Conservation (phyloP, 2,797 vertebrate species). For the Sphenopsis melanotis region DNA sequence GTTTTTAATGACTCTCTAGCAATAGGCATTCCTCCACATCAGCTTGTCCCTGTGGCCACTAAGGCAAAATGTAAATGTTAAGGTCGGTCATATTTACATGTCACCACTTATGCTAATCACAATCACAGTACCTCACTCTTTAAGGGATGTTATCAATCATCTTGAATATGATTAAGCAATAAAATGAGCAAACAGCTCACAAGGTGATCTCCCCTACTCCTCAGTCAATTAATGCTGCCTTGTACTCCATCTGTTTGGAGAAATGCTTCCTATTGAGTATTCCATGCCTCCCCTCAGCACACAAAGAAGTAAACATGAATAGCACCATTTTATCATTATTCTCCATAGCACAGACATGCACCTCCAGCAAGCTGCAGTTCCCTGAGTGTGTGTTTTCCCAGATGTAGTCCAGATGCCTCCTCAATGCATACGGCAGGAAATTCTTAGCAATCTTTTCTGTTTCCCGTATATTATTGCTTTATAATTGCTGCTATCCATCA, state of each 20-base stretch:
- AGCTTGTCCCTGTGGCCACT: background rate
- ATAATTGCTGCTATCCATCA: constrained; percentile 72
- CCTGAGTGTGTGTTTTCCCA: constrained; percentile 52
- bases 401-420: constrained; percentile 70
- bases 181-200: constrained; percentile 5
- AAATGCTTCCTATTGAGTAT: background rate
- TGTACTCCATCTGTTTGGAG: constrained; percentile 31
- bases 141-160: constrained; percentile 52
- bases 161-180: constrained; percentile 51
- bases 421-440: constrained; percentile 69
- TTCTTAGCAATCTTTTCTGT: constrained; percentile 70
- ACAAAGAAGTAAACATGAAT: constrained; percentile 10
- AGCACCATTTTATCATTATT: constrained; percentile 39
- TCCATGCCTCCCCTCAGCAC: background rate
- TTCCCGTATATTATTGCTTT: constrained; percentile 70
- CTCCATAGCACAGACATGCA: constrained; percentile 33
- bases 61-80: constrained; percentile 37
- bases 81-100: constrained; percentile 43
- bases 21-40: background rate
- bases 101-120: constrained; percentile 60
- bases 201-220: constrained; percentile 39
- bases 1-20: constrained; percentile 19
- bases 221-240: constrained; percentile 28
- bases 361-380: constrained; percentile 33
- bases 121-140: background rate